phyloP scores from a whole-genome alignment of 2,888 invertebrate genomes.

The Lepidocyrtoides sp. region DNA sequence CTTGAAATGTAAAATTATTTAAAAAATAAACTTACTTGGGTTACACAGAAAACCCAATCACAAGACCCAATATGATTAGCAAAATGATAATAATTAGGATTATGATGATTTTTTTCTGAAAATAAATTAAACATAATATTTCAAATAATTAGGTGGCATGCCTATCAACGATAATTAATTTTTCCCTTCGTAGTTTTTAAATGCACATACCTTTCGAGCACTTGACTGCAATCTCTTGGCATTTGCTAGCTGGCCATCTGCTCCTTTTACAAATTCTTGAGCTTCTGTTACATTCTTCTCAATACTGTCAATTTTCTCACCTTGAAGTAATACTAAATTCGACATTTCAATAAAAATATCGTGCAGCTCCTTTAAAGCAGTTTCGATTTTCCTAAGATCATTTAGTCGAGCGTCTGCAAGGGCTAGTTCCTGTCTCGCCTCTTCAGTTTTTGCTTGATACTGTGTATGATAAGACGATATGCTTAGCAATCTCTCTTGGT shows the following conservation, averaged over 20 bases:
- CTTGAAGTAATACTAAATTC: background rate
- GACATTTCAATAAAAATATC: conserved; percentile 41
- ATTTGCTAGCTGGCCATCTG: conserved; percentile 3
- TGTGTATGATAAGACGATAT: too few relatives aligned
- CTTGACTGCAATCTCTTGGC: conserved; percentile 18
- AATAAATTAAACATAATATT: background rate
- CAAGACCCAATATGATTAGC: background rate
- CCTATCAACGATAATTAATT: too few relatives aligned
- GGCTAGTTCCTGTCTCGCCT: background rate
- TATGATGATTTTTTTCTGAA: conserved; percentile 26
- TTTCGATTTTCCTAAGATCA: conserved; percentile 19
- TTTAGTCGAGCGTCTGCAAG: background rate
- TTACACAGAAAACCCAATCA: background rate
- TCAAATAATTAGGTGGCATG: too few relatives aligned
- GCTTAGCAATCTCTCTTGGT: too few relatives aligned
- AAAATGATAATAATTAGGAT: conserved; percentile 17
- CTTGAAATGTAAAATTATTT: too few relatives aligned
- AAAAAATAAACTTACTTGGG: too few relatives aligned
- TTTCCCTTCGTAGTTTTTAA: too few relatives aligned
- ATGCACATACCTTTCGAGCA: conserved; percentile 8
- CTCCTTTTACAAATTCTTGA: background rate
- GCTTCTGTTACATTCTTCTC: conserved; percentile 18
- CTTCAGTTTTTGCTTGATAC: conserved; percentile 14
- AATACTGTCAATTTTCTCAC: conserved; percentile 25
- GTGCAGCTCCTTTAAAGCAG: background rate